Percentiles rank a stretch among this genome's conserved stretches.
These are phyloP conservation scores for Axinella damicornis DNA, from an alignment of 37 sponge, comb jelly and placozoan species.

Conservation along the genomic window DNA sequence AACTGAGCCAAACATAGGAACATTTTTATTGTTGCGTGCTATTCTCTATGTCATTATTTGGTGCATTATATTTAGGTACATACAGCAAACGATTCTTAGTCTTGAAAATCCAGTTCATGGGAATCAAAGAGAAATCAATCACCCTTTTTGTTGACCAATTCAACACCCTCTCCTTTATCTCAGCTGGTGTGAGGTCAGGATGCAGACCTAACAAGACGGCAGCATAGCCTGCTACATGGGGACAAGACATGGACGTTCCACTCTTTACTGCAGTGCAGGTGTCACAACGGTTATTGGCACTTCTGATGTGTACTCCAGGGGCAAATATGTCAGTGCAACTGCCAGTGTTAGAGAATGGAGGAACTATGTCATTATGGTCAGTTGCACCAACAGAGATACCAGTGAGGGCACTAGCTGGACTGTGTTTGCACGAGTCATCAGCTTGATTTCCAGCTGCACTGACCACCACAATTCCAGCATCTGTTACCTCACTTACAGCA, in stretches of 20 bases:
- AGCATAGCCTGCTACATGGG: constrained; percentile 79
- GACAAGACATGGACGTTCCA: constrained; percentile 87
- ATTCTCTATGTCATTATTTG: background rate
- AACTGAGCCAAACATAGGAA: no score
- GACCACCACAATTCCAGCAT: constrained; percentile 60
- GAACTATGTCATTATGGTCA: constrained; percentile 33
- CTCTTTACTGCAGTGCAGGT: constrained; percentile 54
- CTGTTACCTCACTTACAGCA: constrained; percentile 43
- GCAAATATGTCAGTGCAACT: constrained; percentile 80
- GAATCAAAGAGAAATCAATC: constrained; percentile 15
- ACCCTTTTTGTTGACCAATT: constrained; percentile 40
- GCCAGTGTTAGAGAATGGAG: constrained; percentile 73
- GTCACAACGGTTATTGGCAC: constrained; percentile 59
- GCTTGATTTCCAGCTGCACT: constrained; percentile 83
- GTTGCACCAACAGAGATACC: constrained; percentile 75
- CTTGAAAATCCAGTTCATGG: background rate
- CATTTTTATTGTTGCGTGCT: no score
- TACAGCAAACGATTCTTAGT: constrained; percentile 77
- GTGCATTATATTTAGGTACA: constrained; percentile 19
- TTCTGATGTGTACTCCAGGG: constrained; percentile 61
- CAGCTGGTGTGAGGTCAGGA: constrained; percentile 22
- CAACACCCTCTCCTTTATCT: constrained; percentile 59
- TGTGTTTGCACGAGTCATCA: constrained; percentile 65
- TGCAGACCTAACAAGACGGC: constrained; percentile 58
- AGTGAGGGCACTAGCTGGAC: constrained; percentile 64